phyloP scores from a whole-genome alignment of 1,140 invertebrate species.

The Tetramorium alpestre region DNA sequence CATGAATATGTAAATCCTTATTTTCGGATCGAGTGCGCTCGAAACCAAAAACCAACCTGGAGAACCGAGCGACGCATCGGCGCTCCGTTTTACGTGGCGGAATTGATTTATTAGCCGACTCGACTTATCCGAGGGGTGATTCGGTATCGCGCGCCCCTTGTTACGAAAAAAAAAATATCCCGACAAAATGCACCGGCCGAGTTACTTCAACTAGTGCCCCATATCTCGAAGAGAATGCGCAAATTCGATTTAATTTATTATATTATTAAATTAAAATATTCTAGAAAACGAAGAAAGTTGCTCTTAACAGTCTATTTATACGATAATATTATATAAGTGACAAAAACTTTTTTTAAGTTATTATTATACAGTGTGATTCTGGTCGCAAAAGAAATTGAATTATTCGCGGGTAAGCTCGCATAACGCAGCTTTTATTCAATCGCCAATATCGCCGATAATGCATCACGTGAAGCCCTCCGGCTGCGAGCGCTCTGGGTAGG shows the following conservation, averaged over 20 bases:
- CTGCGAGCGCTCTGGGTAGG: slow-evolving; percentile 5
- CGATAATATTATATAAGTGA: background rate
- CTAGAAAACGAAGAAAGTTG: background rate
- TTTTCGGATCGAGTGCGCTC: slow-evolving; percentile 85
- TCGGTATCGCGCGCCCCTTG: slow-evolving; percentile 12
- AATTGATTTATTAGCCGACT: slow-evolving; percentile 85
- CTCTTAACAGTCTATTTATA: background rate
- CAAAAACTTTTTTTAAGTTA: slow-evolving; percentile 16
- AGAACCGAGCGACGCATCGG: slow-evolving; percentile 73
- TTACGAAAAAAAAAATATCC: slow-evolving; percentile 58
- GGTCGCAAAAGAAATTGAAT: slow-evolving; percentile 45
- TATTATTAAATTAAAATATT: background rate
- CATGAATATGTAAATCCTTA: slow-evolving; percentile 86
- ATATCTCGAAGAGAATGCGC: background rate
- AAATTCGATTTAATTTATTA: background rate
- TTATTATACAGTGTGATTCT: background rate
- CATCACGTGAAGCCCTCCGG: slow-evolving; percentile 46
- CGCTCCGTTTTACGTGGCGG: slow-evolving; percentile 74
- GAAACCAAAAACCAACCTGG: slow-evolving; percentile 85
- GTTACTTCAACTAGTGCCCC: background rate
- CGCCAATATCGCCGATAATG: slow-evolving; percentile 60
- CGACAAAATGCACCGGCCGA: slow-evolving; percentile 40
- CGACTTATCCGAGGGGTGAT: slow-evolving; percentile 69
- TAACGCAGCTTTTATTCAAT: slow-evolving; percentile 56
- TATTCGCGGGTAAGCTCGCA: slow-evolving; percentile 39